Evolutionary conservation across 2,888 invertebrate species (phyloP).

Genomic region (Himalopsyche kuldschensis): DNA sequence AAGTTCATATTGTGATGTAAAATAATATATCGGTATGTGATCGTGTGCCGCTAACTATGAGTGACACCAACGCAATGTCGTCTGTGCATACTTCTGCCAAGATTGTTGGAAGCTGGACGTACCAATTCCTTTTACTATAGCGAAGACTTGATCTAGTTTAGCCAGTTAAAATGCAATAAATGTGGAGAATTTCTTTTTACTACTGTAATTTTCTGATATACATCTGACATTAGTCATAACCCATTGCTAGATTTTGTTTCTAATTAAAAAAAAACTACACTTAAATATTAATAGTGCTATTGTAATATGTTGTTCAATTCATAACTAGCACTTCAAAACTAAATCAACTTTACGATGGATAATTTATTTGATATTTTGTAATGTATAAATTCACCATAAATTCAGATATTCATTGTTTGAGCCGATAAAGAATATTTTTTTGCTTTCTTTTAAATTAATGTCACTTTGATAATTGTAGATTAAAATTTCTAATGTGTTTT

Average conservation of each 20-base stretch:
- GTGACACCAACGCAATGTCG: not conserved
- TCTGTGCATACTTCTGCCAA: not conserved
- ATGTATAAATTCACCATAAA: too few relatives aligned
- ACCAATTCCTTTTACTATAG: not conserved
- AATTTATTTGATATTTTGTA: too few relatives aligned
- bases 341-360: too few relatives aligned
- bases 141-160: not conserved
- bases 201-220: not conserved
- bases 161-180: not conserved
- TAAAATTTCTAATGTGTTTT: too few relatives aligned
- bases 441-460: too few relatives aligned
- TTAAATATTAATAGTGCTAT: not conserved
- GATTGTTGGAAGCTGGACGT: not conserved
- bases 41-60: not conserved
- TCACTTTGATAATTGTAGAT: too few relatives aligned
- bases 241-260: not conserved
- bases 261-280: not conserved
- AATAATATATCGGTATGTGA: not conserved
- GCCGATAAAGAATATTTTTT: too few relatives aligned
- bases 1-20: not conserved
- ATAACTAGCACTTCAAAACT: too few relatives aligned
- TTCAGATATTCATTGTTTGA: too few relatives aligned
- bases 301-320: too few relatives aligned
- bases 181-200: not conserved
- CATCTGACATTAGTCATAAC: not conserved